Conservation (phyloP, 2,113 vertebrate genomes). For the Catharus fuscescens region DNA sequence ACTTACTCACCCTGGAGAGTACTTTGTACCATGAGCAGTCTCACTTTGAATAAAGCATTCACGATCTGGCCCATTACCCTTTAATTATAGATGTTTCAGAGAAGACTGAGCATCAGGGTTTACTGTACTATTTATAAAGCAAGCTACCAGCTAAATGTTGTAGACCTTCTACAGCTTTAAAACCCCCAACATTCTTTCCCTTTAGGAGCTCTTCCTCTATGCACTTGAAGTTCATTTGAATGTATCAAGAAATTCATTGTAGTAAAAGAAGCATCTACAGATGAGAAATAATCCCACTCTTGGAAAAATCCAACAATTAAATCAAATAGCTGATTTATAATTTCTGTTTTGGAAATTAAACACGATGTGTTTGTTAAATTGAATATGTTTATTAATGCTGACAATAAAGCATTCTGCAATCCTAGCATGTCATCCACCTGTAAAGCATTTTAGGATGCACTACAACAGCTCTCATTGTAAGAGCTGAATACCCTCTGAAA, state of each 20-base stretch:
- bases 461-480: not conserved
- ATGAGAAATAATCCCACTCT: not conserved
- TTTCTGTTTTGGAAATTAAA: conserved; percentile 15
- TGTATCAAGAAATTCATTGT: not conserved
- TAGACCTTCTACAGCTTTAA: not conserved
- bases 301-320: not conserved
- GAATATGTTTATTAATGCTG: conserved; percentile 20
- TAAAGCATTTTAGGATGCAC: not conserved
- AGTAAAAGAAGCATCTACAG: not conserved
- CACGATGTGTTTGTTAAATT: conserved; percentile 4
- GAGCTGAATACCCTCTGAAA: not conserved
- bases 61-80: conserved; percentile 46
- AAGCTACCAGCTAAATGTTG: not conserved
- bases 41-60: conserved; percentile 56
- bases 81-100: conserved; percentile 64
- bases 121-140: conserved; percentile 59
- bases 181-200: not conserved
- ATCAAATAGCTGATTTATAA: not conserved
- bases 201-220: not conserved
- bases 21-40: conserved; percentile 15
- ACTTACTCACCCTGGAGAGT: conserved; percentile 53
- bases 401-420: not conserved
- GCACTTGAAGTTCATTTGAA: not conserved
- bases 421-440: not conserved
- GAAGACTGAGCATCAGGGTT: conserved; percentile 31